These are phyloP conservation scores for Brachionus calyciflorus DNA, from an alignment of 1,140 invertebrate genomes.

Conservation along the genomic window DNA sequence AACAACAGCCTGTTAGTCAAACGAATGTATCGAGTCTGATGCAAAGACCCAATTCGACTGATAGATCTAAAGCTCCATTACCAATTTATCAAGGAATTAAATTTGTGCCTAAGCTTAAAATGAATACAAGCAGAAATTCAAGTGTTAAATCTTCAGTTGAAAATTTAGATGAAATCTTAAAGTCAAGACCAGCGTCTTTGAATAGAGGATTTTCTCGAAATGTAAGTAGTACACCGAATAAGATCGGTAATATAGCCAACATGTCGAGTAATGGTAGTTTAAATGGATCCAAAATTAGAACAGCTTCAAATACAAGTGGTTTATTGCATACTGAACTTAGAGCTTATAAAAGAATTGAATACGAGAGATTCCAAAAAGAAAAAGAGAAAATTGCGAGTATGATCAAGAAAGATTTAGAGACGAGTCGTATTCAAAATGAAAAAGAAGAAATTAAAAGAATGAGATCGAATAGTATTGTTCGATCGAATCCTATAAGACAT, in stretches of 20 bases:
- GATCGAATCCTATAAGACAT: slow-evolving; percentile 58
- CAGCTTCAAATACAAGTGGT: background rate
- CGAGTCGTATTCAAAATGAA: slow-evolving; percentile 50
- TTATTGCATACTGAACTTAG: slow-evolving; percentile 61
- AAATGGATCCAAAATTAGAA: background rate
- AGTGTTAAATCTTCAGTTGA: background rate
- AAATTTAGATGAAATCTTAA: background rate
- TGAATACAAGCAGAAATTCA: background rate
- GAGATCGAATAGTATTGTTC: slow-evolving; percentile 58
- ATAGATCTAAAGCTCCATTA: background rate
- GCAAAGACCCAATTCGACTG: background rate
- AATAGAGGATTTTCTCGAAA: background rate
- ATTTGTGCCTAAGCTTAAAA: slow-evolving; percentile 12
- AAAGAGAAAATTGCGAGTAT: slow-evolving; percentile 59
- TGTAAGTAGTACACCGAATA: background rate
- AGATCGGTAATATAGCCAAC: too few species aligned
- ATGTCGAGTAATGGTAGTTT: background rate
- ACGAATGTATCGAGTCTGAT: background rate
- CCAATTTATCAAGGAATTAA: slow-evolving; percentile 31
- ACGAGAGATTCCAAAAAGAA: slow-evolving; percentile 57
- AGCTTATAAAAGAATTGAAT: slow-evolving; percentile 60
- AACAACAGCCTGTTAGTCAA: background rate
- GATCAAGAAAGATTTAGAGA: slow-evolving; percentile 51
- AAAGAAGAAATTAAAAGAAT: slow-evolving; percentile 58
- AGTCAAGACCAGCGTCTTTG: background rate